These are phyloP conservation scores for Campopleginae sp. DNA, from an alignment of 2,888 invertebrate species.

Conservation along the genomic window DNA sequence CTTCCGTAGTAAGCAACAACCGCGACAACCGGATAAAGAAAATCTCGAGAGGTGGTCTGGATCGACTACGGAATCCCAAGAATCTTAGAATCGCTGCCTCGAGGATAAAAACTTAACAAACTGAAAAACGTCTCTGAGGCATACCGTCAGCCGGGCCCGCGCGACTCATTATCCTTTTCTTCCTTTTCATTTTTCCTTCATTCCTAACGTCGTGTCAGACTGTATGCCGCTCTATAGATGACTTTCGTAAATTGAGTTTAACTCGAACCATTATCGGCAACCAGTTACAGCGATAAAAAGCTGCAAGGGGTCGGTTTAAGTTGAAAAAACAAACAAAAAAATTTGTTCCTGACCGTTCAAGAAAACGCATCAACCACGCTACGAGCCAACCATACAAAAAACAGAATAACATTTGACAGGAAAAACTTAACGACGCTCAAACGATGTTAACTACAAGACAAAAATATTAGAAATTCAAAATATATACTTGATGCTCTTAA, in stretches of 20 bases:
- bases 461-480: not conserved
- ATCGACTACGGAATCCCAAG: conserved; percentile 30
- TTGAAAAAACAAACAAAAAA: not conserved
- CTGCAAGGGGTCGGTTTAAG: not conserved
- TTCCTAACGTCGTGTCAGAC: conserved; percentile 27
- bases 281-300: conserved; percentile 22
- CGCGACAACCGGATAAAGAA: conserved; percentile 5
- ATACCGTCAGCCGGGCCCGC: conserved; percentile 19
- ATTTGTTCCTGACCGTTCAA: not conserved
- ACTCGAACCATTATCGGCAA: conserved; percentile 14
- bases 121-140: conserved; percentile 12
- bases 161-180: conserved; percentile 42
- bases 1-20: conserved; percentile 9
- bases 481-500: not conserved
- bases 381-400: not conserved
- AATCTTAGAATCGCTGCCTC: conserved; percentile 19
- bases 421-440: not conserved
- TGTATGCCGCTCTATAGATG: not conserved
- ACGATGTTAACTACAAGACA: not conserved
- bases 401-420: not conserved
- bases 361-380: not conserved
- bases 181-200: conserved; percentile 35
- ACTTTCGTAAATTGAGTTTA: conserved; percentile 43
- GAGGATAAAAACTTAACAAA: conserved; percentile 18
- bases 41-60: conserved; percentile 31